Evolutionary conservation across 2,113 vertebrate genomes (phyloP).

Genomic region (Oncorhynchus kisutch): DNA sequence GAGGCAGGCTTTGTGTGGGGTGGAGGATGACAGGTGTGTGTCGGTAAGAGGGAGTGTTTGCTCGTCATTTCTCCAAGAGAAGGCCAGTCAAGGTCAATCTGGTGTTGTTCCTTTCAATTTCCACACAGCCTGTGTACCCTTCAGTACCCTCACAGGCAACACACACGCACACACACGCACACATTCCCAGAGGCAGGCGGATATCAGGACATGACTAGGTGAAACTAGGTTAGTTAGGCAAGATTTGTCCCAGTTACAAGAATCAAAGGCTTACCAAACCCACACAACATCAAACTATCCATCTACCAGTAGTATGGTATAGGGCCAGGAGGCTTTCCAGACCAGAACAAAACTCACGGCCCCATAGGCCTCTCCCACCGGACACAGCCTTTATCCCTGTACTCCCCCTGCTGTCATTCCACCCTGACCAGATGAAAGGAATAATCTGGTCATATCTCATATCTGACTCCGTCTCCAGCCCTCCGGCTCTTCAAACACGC

Average conservation of each 20-base stretch:
- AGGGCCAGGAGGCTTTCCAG: not conserved
- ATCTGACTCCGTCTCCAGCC: not conserved
- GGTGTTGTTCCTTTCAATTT: not conserved
- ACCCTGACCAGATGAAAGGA: not conserved
- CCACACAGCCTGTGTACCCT: not conserved
- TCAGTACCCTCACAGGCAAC: not conserved
- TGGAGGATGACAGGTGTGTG: slow-evolving; percentile 15
- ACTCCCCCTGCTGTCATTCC: too few relatives aligned
- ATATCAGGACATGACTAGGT: too few relatives aligned
- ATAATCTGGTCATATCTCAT: not conserved
- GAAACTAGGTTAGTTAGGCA: not conserved
- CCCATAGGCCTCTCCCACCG: not conserved
- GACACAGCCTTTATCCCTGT: not conserved
- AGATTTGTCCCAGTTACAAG: not conserved
- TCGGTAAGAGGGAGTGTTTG: slow-evolving; percentile 21
- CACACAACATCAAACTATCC: not conserved
- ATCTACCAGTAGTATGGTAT: not conserved
- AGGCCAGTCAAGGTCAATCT: slow-evolving; percentile 1
- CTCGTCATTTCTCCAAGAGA: not conserved
- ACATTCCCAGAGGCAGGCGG: too few relatives aligned
- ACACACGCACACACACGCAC: not conserved
- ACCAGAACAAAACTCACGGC: not conserved
- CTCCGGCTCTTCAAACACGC: slow-evolving; percentile 16
- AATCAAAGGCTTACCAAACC: not conserved
- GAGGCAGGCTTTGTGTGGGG: not conserved